Evolutionary conservation across 2,113 vertebrate species (phyloP).

Genomic region (Menura novaehollandiae): DNA sequence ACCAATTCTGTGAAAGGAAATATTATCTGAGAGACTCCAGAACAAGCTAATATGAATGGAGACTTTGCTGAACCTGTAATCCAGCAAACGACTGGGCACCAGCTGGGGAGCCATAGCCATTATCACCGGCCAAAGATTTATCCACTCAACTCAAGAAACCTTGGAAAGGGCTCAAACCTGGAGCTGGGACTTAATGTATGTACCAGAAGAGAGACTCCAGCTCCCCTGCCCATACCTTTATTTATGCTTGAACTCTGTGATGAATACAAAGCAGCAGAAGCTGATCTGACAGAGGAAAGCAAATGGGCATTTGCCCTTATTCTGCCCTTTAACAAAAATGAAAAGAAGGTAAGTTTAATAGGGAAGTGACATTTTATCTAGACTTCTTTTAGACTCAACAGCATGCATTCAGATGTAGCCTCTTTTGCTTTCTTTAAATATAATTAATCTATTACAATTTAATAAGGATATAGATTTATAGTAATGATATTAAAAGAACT

Average conservation of each 20-base stretch:
- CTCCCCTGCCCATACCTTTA: not conserved
- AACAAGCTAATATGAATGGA: not conserved
- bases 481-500: not conserved
- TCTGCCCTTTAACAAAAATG: not conserved
- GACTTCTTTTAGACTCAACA: not conserved
- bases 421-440: not conserved
- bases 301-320: not conserved
- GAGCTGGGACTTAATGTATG: not conserved
- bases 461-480: not conserved
- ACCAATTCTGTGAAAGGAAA: not conserved
- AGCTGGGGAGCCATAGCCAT: not conserved
- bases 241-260: not conserved
- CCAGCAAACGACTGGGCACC: not conserved
- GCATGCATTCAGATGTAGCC: not conserved
- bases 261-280: not conserved
- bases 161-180: not conserved
- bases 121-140: not conserved
- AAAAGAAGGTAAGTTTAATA: not conserved
- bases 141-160: not conserved
- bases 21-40: not conserved
- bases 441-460: not conserved
- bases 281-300: not conserved
- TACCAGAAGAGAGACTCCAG: not conserved
- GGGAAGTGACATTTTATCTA: not conserved
- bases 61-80: not conserved